Base-by-base conservation (phyloP, 2,113 vertebrate genomes). In the Bubo bubo region DNA sequence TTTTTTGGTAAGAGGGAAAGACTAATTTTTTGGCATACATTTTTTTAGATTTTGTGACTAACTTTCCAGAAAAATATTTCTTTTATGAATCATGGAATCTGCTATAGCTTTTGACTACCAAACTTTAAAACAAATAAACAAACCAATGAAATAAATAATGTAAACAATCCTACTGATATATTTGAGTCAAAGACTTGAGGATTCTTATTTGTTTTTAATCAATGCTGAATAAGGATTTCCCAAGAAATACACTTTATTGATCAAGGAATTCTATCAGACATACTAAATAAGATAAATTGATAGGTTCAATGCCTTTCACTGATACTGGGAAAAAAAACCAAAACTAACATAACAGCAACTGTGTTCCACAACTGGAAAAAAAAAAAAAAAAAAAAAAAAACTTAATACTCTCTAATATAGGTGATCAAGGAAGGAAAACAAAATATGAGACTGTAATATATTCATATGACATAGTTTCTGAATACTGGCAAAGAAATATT, bases 281-380 rank as follows among this genome's bases (percentile, higher is more conserved):
- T 27, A 67, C 1, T 3, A 79, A 80, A 49, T 59, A 66, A 50
- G 7, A 77, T 5, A 66, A 79, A 87, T 3, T 27, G 2, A 13
- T 39, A 32, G 0, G 1, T 84, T 86, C 8, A 34, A 26, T 60
- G 41, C 2, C 2, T 56, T 88, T 62, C 12, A 53, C 9, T 59
- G 21, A 24, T 74, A 39, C 7, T 47, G 21, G 34, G 6, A 34
- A 6, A 12, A 27, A 55, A n/a, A 41, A 55, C 0, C 3, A 37
- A 35, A 74, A 35, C 1, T 0, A 45, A 12, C 5, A 1, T 6
- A 80, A 35, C 3, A 49, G 6, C 7, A 63, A 41, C 8, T 22
- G 16, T 27, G 27, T 50, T 64, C 9, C 19, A 66, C 21, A 63
- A 58, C 9, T 67, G 7, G 13, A 12, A 12, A 15, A 35, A 24